A percentile compares a stretch with the other conserved stretches of the same genome.
These are phyloP conservation scores for Minunthozetes semirufus DNA, from an alignment of 2,888 invertebrate species.

Conservation along the genomic window DNA sequence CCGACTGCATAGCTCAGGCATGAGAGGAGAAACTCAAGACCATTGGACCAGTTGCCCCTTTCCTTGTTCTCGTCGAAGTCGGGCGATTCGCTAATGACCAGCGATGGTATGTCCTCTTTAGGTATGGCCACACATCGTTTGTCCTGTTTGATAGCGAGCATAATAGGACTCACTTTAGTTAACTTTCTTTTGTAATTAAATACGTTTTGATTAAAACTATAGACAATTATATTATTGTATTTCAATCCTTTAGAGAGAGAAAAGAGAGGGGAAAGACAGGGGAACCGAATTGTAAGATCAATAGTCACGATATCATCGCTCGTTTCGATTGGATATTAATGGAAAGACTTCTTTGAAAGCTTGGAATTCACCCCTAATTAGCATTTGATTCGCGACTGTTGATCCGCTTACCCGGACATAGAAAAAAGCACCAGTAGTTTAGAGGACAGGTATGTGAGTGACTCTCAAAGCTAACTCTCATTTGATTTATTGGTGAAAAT, in stretches of 20 bases:
- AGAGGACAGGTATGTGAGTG: no score
- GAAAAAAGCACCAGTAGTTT: not conserved
- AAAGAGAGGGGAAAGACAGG: not conserved
- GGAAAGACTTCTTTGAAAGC: not conserved
- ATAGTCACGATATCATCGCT: not conserved
- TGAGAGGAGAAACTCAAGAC: slow-evolving; percentile 56
- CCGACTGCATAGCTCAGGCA: slow-evolving; percentile 58
- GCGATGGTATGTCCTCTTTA: slow-evolving; percentile 20
- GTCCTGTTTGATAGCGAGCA: slow-evolving; percentile 33
- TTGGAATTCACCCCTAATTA: not conserved
- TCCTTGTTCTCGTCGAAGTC: slow-evolving; percentile 47
- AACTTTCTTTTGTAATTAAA: not conserved
- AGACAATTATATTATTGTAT: no score
- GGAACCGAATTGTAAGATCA: slow-evolving; percentile 13
- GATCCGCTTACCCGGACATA: not conserved
- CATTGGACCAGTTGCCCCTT: slow-evolving; percentile 52
- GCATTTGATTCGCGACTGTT: not conserved
- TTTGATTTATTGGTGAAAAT: no score
- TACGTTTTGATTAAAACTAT: not conserved
- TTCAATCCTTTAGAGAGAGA: not conserved
- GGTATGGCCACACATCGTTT: slow-evolving; percentile 40
- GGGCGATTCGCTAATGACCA: slow-evolving; percentile 19
- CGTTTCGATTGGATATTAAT: not conserved
- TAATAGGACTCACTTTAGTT: not conserved
- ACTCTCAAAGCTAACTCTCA: no score